Base-by-base conservation (phyloP, 2,797 vertebrate species). In the Holocentrus rufus region DNA sequence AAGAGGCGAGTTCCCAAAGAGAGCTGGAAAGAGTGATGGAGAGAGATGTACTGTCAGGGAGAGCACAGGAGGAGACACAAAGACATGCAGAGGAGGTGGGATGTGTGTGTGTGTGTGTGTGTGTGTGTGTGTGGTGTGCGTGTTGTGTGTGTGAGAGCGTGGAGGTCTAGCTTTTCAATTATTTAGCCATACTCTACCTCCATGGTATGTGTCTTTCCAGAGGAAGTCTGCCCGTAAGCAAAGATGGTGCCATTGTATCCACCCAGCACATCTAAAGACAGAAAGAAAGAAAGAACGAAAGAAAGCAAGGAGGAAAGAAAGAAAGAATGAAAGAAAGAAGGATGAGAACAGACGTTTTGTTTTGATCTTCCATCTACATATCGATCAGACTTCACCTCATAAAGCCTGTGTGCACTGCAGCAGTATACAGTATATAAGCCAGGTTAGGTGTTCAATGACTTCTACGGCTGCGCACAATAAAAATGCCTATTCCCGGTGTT, bases 241-340 rank as follows among this genome's bases (percentile, higher is more conserved):
- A 98, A 98, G 83, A 98, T 98, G 66, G 97, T 98, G 36, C 97
- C 97, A 14, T 98, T 98, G 87, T 98, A 98, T 71, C 97, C 97
- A 0, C 95, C 95, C 80, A 98, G 92, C 39, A 98, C 97, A 85
- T 98, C 97, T 98, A 80, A 31, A 31, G 22, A 89, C 67, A 23
- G 17, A 82, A 39, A 77, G 53, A 63, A 44, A 39, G 54, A 52
- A 22, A 20, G n/a, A 20, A 14, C 50, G 13, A n/a, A 7, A 62
- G 6, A 49, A n/a, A 3, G n/a, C 17, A 8, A 4, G 17, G 6
- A 18, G 0, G 17, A 30, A 39, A 63, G 18, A 59, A 78, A 60
- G 63, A 63, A 69, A 42, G 77, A 63, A 70, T 4, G 65, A 31
- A 53, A 3, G 60, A 50, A 9, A 65, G 46, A 53, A 54, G 61